Conservation (phyloP, 2,797 vertebrate species). For the Phrynocephalus forsythii region DNA sequence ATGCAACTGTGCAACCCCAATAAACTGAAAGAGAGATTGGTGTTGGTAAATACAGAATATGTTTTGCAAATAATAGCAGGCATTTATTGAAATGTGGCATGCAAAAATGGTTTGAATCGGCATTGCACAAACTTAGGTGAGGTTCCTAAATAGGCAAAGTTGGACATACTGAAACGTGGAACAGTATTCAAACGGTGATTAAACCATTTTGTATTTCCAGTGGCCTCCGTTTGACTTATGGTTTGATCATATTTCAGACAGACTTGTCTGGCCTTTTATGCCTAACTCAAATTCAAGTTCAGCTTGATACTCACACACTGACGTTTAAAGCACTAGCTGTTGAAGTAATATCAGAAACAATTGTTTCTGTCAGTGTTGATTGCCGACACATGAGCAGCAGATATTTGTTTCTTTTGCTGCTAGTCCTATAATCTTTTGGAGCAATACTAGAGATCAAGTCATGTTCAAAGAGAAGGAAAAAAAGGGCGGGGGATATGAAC, state of each 20-base stretch:
- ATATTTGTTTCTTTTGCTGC: constrained; percentile 36
- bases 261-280: constrained; percentile 49
- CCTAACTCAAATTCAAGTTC: constrained; percentile 38
- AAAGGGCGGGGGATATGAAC: neutral
- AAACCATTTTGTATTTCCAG: neutral
- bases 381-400: constrained; percentile 2
- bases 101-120: neutral
- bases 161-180: neutral
- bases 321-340: neutral
- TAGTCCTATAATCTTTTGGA: constrained; percentile 27
- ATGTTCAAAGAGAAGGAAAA: constrained; percentile 19
- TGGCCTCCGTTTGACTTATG: neutral
- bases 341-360: constrained; percentile 4
- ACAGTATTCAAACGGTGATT: neutral
- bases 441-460: constrained; percentile 28
- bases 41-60: too few relatives aligned
- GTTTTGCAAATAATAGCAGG: too few relatives aligned
- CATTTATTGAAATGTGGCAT: neutral
- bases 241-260: neutral
- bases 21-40: too few relatives aligned
- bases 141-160: neutral
- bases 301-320: constrained; percentile 16
- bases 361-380: neutral
- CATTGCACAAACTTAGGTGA: neutral
- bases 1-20: too few relatives aligned